Base-by-base conservation (phyloP, 2,797 vertebrate genomes). In the Discoglossus pictus region DNA sequence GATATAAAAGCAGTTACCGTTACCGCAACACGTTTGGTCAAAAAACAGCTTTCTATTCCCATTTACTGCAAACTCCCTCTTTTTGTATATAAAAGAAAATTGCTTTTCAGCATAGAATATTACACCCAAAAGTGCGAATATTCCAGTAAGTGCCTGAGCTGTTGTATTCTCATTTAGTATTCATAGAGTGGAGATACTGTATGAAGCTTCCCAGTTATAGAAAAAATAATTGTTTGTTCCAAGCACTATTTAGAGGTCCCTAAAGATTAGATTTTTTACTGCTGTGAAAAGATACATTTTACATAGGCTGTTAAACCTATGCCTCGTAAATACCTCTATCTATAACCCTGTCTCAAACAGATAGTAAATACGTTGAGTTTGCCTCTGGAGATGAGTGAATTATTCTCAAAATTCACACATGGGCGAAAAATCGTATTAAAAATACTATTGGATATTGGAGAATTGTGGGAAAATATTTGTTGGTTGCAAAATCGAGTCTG, bases 161-260 rank as follows among this genome's bases (percentile, higher is more conserved):
- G 27, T 31, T 31, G 27, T 31, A 21, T 39, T 55, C 35, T 55
- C 35, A 55, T 55, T 35, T 55, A 55, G 35, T 38, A 40, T 55
- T 39, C 53, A 55, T 55, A 21, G 36, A 40, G 35, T 23, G 24
- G 11, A 40, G 20, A 55, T 38, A 24, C 18, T 39, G 18, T 39
- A 21, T 55, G 53, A 38, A 13, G 53, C 35, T 39, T 15, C n/a
- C 34, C 12, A n/a, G 53, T 55, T 55, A 55, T 55, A 38, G 53
- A 36, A 11, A 16, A 38, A 54, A 36, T 54, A 54, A 54, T 55
- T 38, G 53, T 55, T 55, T 55, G 51, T 55, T 23, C 53, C 35
- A 15, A 55, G 34, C 11, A 23, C 34, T 39, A 38, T 55, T 55
- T 55, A 55, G 12, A 40, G 53, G 53, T 55, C 53, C 35, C 53